A percentile compares a stretch with the other conserved stretches of the same genome.
phyloP scores from a whole-genome alignment of 2,113 vertebrate genomes.

The Chaenogobius annularis region DNA sequence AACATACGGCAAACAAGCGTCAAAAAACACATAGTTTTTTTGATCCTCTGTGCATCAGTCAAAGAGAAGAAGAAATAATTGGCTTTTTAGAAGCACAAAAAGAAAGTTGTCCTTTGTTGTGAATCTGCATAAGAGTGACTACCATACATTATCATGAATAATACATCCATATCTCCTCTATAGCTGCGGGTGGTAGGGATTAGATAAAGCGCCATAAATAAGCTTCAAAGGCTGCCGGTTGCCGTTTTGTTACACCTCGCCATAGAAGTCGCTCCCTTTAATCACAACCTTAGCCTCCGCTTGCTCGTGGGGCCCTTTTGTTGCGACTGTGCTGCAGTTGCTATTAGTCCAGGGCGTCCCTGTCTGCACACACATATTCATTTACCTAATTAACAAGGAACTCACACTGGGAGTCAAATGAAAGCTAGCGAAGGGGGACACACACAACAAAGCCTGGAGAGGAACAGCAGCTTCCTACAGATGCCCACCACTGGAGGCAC shows the following conservation, averaged over 20 bases:
- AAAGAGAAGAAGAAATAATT: conserved; percentile 69
- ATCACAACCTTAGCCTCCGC: conserved; percentile 73
- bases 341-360: conserved; percentile 63
- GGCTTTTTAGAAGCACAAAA: conserved; percentile 68
- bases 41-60: conserved; percentile 60
- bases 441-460: conserved; percentile 71
- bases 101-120: conserved; percentile 73
- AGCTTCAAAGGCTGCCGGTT: conserved; percentile 72
- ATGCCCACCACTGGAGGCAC: conserved; percentile 37
- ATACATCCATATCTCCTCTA: conserved; percentile 72
- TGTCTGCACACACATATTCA: conserved; percentile 68
- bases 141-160: conserved; percentile 79
- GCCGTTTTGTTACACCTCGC: conserved; percentile 70
- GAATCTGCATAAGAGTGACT: conserved; percentile 73
- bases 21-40: conserved; percentile 34
- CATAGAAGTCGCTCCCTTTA: conserved; percentile 72
- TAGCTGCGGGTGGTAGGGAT: conserved; percentile 74
- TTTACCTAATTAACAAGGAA: conserved; percentile 78
- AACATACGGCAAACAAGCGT: conserved; percentile 47
- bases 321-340: conserved; percentile 63
- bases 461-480: conserved; percentile 53
- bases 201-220: conserved; percentile 76
- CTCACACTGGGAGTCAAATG: conserved; percentile 76
- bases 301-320: conserved; percentile 69
- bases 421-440: conserved; percentile 67